Conservation (phyloP, 2,797 vertebrate species). For the Microctenopoma steveboyesi region DNA sequence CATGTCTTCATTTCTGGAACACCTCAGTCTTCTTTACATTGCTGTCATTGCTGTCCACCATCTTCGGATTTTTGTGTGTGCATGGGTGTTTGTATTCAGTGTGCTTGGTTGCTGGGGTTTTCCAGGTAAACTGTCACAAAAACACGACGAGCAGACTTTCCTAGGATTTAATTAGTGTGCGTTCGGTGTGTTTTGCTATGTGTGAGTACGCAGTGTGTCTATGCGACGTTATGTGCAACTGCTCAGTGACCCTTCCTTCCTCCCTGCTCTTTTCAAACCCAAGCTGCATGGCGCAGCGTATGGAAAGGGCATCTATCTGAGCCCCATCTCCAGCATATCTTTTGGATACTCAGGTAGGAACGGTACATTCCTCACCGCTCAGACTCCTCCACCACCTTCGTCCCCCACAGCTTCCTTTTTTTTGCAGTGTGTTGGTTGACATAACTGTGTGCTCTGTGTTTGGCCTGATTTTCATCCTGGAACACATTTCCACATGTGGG, state of each 20-base stretch:
- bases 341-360: constrained; percentile 99
- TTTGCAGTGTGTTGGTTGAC: constrained; percentile 44
- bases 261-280: constrained; percentile 88
- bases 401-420: constrained; percentile 1
- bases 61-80: constrained; percentile 19
- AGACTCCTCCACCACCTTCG: constrained; percentile 18
- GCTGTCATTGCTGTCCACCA: neutral
- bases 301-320: constrained; percentile 99
- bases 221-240: constrained; percentile 49
- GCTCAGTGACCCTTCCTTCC: constrained; percentile 79
- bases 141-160: constrained; percentile 6
- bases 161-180: constrained; percentile 7
- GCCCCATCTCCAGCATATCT: constrained; percentile 99
- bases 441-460: constrained; percentile 28
- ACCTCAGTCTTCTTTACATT: neutral
- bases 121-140: constrained; percentile 24
- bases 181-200: constrained; percentile 13
- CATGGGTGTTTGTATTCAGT: neutral
- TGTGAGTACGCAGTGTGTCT: constrained; percentile 21
- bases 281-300: constrained; percentile 99
- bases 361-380: constrained; percentile 37
- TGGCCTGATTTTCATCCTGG: constrained; percentile 55
- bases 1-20: constrained; percentile 18
- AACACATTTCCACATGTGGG: constrained; percentile 57
- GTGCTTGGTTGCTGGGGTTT: neutral